A percentile compares a stretch with the other conserved stretches of the same genome.
phyloP scores from a whole-genome alignment of 2,888 invertebrate species.

The Rhaphigaster nebulosa region DNA sequence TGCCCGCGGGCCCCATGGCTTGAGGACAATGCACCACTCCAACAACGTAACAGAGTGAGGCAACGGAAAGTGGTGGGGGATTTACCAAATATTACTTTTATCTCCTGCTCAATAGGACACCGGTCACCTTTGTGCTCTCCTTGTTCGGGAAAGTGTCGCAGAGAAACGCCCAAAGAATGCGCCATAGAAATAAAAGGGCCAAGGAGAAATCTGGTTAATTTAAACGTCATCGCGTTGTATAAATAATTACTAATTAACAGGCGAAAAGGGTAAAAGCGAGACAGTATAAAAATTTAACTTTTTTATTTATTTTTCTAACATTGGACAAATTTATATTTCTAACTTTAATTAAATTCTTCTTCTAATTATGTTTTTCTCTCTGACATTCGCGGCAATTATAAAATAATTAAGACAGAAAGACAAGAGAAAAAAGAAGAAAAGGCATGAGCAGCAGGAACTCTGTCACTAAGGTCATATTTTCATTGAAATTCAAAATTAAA shows the following conservation, averaged over 20 bases:
- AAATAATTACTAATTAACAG: background rate
- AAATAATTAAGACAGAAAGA: background rate
- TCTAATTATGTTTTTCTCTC: background rate
- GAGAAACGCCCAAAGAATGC: background rate
- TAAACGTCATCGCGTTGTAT: background rate
- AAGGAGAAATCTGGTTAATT: background rate
- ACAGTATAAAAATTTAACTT: background rate
- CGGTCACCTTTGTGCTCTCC: background rate
- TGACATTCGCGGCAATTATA: background rate
- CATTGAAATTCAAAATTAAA: no score
- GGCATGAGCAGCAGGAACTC: no score
- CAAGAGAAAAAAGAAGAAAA: background rate
- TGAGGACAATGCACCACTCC: background rate
- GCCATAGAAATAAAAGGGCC: background rate
- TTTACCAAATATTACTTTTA: background rate
- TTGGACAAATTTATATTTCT: background rate
- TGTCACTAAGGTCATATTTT: no score
- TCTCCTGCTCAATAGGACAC: background rate
- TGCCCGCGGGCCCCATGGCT: slow-evolving; percentile 23
- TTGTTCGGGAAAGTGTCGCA: background rate
- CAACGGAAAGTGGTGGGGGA: background rate
- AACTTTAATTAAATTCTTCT: background rate
- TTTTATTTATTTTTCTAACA: background rate
- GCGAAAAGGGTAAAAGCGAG: background rate
- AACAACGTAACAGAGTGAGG: slow-evolving; percentile 2